These are phyloP conservation scores for Enteromius paludinosus DNA, from an alignment of 2,797 vertebrate species.

Conservation along the genomic window DNA sequence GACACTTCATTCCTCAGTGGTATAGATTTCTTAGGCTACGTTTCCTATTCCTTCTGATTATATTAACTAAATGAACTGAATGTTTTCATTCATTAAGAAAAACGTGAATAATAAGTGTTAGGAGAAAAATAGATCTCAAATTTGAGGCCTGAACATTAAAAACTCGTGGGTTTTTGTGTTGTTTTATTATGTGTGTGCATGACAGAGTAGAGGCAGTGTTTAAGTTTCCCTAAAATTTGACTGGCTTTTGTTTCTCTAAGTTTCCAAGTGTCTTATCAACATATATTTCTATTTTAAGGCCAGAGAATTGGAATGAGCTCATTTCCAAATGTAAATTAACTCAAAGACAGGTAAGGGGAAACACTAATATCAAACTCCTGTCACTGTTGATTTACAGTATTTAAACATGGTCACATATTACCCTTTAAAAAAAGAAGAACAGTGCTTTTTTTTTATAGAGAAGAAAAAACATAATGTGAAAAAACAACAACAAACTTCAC, in stretches of 20 bases:
- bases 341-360: too few relatives aligned
- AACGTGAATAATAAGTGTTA: background rate
- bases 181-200: background rate
- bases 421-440: constrained; percentile 7
- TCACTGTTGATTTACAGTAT: background rate
- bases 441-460: background rate
- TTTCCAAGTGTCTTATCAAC: background rate
- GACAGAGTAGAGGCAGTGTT: background rate
- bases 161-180: background rate
- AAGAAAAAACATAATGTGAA: background rate
- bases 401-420: background rate
- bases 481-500: background rate
- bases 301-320: background rate
- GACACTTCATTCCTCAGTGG: constrained; percentile 7
- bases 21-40: background rate
- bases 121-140: background rate
- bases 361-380: background rate
- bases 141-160: background rate
- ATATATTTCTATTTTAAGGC: background rate
- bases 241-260: background rate
- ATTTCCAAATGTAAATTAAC: background rate
- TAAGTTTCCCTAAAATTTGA: background rate
- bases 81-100: background rate
- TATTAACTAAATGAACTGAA: constrained; percentile 11
- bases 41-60: background rate